A percentile compares a stretch with the other conserved stretches of the same genome.
Evolutionary conservation across 2,113 vertebrate species (phyloP).

Genomic region (Myxocyprinus asiaticus): DNA sequence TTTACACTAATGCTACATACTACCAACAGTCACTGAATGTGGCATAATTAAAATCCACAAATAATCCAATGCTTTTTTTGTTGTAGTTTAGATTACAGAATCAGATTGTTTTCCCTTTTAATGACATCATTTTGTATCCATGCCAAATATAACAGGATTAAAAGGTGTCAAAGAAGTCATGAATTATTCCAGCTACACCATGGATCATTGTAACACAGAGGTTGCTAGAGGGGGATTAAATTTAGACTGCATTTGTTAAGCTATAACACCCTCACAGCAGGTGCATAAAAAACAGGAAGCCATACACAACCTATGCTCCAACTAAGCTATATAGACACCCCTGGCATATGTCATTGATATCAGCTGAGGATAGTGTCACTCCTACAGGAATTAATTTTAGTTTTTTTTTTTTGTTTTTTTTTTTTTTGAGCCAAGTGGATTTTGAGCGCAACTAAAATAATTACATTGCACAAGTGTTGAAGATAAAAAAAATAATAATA

Average conservation of each 20-base stretch:
- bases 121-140: conserved; percentile 8
- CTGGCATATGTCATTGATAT: neutral
- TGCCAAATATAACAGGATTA: conserved; percentile 42
- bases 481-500: too few species aligned
- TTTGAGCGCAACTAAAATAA: too few species aligned
- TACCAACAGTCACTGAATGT: neutral
- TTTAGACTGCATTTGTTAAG: conserved; percentile 36
- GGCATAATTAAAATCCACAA: conserved; percentile 9
- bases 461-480: too few species aligned
- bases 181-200: conserved; percentile 38
- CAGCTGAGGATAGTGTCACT: neutral
- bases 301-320: conserved; percentile 1
- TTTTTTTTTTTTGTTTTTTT: neutral
- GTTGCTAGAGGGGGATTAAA: conserved; percentile 9
- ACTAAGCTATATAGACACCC: neutral
- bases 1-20: neutral
- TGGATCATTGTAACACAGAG: conserved; percentile 27
- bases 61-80: neutral
- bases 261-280: conserved; percentile 28
- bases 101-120: conserved; percentile 4
- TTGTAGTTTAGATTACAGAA: conserved; percentile 15
- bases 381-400: neutral
- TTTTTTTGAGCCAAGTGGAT: too few species aligned
- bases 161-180: conserved; percentile 31
- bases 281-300: conserved; percentile 12